Base-by-base conservation (phyloP, 2,797 vertebrate species). In the Astyanax mexicanus region DNA sequence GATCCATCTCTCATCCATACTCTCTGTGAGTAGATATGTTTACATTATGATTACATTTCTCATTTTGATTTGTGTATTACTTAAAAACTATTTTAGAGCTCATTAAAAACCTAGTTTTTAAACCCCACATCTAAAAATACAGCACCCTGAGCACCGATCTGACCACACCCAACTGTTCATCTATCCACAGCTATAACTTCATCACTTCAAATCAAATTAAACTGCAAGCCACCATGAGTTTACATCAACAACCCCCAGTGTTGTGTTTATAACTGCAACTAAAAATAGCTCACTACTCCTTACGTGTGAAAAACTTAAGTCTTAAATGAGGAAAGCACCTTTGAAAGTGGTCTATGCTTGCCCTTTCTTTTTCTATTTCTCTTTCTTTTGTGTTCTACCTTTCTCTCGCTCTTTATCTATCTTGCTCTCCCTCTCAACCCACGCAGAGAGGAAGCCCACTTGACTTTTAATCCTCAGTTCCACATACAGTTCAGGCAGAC, bases 381-480 rank as follows among this genome's bases (percentile, higher is more conserved):
- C 29, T 32, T 32, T 32, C 29, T 32, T 42, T 44, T n/a, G n/a
- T n/a, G n/a, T n/a, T n/a, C n/a, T n/a, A n/a, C n/a, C 42, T 15
- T 42, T 42, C 40, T 42, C 9, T 44, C 42, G 15, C 0, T 47
- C 49, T 51, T 49, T 3, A 21, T 29, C 23, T 55, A 52, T 29
- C 11, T 27, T 25, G 29, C 23, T 27, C 25, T 55, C 13, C 55
- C 23, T 27, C 52, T 1, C 12, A 55, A 15, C 52, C 52, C 52
- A 55, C 25, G 19, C 52, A 29, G 52, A 55, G 52, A 12, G 3
- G 55, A 29, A 55, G 25, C 52, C 12, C 52, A 55, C 52, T 55
- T 55, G 52, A 55, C 52, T 55, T 55, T 55, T 55, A 55, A 27
- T 55, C 52, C 55, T 5, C 52, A 55, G 23, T 15, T 55, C 15